Base-by-base conservation (phyloP, 2,888 invertebrate genomes). In the Hyppa rectilinea region DNA sequence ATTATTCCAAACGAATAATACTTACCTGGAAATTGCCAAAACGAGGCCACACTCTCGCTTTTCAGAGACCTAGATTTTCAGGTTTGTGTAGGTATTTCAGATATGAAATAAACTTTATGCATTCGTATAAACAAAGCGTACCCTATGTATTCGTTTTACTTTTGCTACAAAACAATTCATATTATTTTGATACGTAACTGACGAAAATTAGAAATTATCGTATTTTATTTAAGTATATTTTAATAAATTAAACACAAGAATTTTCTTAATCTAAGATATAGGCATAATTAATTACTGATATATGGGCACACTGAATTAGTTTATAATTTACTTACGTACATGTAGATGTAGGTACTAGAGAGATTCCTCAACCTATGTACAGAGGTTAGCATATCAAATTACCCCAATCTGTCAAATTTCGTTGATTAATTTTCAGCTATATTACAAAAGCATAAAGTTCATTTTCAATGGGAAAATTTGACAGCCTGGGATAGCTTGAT, bases 61-160 rank as follows among this genome's bases (percentile, higher is more conserved):
- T 64, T 49, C n/a, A 20, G 36, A 74, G 26, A 76, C 49, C 14
- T 45, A 55, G 14, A 59, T 71, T 55, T 26, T 55, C 45, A 50
- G 10, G 12, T 47, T n/a, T 26, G 29, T 56, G 7, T 43, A n/a
- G 10, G 9, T 50, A 50, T 45, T 59, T 56, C 31, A 36, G 7
- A 26, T 12, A 12, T 31, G 4, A 40, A 53, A 49, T 20, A 43
- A 58, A 50, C 12, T 4, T 12, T 10, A 29, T 26, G 26, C 6
- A 45, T 59, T 43, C 36, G 29, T 63, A 5, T 5, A 5, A 62
- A 17, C 17, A 23, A 23, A 17, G 23, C 14, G 12, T 5, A 40
- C 31, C 10, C n/a, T n/a, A n/a, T n/a, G n/a, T 17, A 40, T 40
- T 55, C 40, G 23, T 34, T 26, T 1, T 31, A 34, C 23, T 29